Evolutionary conservation across 1,140 invertebrate species (phyloP).

Genomic region (Drosophila biarmipes): DNA sequence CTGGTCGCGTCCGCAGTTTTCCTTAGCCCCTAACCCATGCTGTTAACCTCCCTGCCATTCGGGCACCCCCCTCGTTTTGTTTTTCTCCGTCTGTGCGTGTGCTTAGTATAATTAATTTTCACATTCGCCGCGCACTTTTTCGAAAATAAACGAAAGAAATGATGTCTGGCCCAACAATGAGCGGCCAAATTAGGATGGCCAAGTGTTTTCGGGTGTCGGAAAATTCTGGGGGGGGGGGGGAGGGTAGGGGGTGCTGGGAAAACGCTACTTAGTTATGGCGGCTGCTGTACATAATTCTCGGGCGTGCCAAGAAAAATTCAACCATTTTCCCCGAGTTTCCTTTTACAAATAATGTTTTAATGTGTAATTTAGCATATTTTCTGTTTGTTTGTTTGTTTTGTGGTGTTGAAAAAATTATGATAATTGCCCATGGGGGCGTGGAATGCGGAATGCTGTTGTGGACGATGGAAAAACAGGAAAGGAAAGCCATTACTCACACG

Average conservation of each 20-base stretch:
- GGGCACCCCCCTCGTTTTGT: neutral
- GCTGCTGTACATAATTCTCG: conserved; percentile 46
- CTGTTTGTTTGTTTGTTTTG: conserved; percentile 36
- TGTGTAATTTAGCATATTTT: conserved; percentile 66
- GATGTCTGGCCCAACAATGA: conserved; percentile 56
- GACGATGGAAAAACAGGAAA: conserved; percentile 10
- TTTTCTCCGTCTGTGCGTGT: conserved; percentile 29
- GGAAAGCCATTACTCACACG: conserved; percentile 10
- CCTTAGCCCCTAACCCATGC: conserved; percentile 40
- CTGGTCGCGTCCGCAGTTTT: conserved; percentile 16
- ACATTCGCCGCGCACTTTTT: conserved; percentile 61
- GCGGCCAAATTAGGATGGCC: conserved; percentile 50
- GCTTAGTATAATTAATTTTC: conserved; percentile 74
- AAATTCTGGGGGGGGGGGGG: neutral
- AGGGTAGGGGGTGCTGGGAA: neutral
- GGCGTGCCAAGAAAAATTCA: conserved; percentile 63
- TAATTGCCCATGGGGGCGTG: conserved; percentile 32
- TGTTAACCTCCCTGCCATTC: conserved; percentile 19
- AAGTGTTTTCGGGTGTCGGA: conserved; percentile 6
- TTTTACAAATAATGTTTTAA: conserved; percentile 61
- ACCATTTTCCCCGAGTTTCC: conserved; percentile 17
- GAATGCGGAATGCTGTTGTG: conserved; percentile 10
- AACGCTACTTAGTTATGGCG: conserved; percentile 44
- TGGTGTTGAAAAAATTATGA: conserved; percentile 56
- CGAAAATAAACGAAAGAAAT: conserved; percentile 52